These are phyloP conservation scores for Hyles euphorbiae DNA, from an alignment of 1,140 invertebrate species.

Conservation along the genomic window DNA sequence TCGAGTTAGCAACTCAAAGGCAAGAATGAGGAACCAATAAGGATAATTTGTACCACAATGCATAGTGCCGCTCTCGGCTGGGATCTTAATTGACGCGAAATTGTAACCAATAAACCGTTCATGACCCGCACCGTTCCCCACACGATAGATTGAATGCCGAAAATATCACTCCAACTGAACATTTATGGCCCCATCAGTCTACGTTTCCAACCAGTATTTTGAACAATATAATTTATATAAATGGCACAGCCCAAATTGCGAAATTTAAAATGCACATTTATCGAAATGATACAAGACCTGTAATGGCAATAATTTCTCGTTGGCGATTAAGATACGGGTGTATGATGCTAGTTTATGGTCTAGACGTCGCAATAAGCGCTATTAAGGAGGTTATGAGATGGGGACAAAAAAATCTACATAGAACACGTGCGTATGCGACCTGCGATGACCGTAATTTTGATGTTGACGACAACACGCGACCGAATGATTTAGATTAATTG, in stretches of 20 bases:
- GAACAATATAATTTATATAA: too few relatives aligned
- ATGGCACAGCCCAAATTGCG: too few relatives aligned
- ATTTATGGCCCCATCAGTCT: too few relatives aligned
- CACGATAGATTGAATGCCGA: slow-evolving; percentile 9
- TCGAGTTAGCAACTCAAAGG: slow-evolving; percentile 27
- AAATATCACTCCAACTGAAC: neutral
- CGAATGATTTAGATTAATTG: slow-evolving; percentile 43
- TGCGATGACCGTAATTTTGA: slow-evolving; percentile 16
- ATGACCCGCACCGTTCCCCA: slow-evolving; percentile 25
- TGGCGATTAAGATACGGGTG: too few relatives aligned
- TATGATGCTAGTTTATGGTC: too few relatives aligned
- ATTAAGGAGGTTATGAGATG: neutral
- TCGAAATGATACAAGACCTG: too few relatives aligned
- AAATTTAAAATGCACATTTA: too few relatives aligned
- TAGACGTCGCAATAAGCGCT: neutral
- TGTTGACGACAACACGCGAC: slow-evolving; percentile 36
- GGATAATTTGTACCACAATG: slow-evolving; percentile 52
- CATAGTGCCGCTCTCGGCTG: slow-evolving; percentile 35
- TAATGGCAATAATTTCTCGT: too few relatives aligned
- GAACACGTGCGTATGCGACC: slow-evolving; percentile 20
- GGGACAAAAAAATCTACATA: neutral
- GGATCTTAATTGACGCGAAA: slow-evolving; percentile 66
- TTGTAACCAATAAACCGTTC: slow-evolving; percentile 62
- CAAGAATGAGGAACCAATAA: slow-evolving; percentile 67
- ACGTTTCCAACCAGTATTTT: too few relatives aligned